phyloP scores from a whole-genome alignment of 2,113 vertebrate genomes.

The Hippocampus comes region DNA sequence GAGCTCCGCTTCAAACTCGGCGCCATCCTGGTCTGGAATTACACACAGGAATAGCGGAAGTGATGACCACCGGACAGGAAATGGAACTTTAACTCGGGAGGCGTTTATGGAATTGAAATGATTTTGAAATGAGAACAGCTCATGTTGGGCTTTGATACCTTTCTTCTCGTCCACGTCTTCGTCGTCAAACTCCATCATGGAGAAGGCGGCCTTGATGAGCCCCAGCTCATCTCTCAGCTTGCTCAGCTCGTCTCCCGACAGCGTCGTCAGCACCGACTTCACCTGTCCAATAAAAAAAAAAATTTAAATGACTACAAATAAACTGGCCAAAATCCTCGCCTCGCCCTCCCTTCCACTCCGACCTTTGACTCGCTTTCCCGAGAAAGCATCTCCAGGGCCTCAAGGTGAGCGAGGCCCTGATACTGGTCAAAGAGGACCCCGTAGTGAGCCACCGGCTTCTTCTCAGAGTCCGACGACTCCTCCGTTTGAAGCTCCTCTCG shows the following conservation, averaged over 20 bases:
- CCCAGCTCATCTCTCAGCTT: constrained; percentile 78
- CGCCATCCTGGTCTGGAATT: constrained; percentile 72
- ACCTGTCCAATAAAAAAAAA: constrained; percentile 68
- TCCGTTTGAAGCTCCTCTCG: constrained; percentile 82
- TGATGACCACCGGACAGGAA: not conserved
- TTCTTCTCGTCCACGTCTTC: constrained; percentile 86
- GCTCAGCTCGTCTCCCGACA: constrained; percentile 81
- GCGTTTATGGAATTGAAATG: not conserved
- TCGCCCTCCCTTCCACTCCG: not conserved
- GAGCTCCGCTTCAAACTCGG: constrained; percentile 83
- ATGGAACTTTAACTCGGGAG: no score
- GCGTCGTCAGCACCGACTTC: constrained; percentile 79
- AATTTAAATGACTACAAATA: not conserved
- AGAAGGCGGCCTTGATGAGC: constrained; percentile 83
- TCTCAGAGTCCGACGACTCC: constrained; percentile 73
- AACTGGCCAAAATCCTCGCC: not conserved
- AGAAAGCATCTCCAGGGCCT: constrained; percentile 95
- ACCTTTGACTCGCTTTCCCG: constrained; percentile 94
- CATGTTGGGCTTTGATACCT: constrained; percentile 62
- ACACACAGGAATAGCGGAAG: not conserved
- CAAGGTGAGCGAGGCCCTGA: constrained; percentile 93
- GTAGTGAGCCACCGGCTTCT: constrained; percentile 83
- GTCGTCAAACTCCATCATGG: constrained; percentile 88
- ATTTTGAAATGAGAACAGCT: not conserved
- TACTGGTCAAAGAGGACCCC: constrained; percentile 96